phyloP scores from a whole-genome alignment of 2,797 vertebrate species.

The Tympanoctomys barrerae region DNA sequence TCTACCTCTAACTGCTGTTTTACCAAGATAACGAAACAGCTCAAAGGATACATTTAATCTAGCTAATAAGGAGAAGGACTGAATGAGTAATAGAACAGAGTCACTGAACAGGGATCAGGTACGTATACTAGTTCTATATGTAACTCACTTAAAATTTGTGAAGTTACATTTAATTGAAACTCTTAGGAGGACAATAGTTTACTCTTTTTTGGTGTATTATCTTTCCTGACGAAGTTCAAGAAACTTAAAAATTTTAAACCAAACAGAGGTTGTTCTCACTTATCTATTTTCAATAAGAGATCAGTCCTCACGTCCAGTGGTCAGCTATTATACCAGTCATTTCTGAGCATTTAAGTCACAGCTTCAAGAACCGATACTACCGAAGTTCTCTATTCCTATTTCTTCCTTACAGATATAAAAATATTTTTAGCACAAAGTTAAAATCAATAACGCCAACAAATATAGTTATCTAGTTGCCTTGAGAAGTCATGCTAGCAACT shows the following conservation, averaged over 20 bases:
- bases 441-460: constrained; percentile 80
- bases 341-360: constrained; percentile 31
- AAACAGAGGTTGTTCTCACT: constrained; percentile 3
- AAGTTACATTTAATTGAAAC: constrained; percentile 48
- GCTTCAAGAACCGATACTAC: constrained; percentile 55
- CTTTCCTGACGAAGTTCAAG: constrained; percentile 56
- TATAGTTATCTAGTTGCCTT: constrained; percentile 72
- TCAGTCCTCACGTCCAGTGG: neutral
- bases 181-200: constrained; percentile 42
- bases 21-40: constrained; percentile 63
- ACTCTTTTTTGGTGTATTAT: neutral
- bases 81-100: constrained; percentile 56
- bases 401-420: constrained; percentile 67
- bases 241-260: constrained; percentile 52
- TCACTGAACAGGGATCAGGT: constrained; percentile 6
- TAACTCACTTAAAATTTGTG: constrained; percentile 19
- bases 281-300: neutral
- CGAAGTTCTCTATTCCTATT: constrained; percentile 57
- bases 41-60: constrained; percentile 62
- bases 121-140: neutral
- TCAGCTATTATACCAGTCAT: neutral
- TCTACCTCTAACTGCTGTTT: constrained; percentile 52
- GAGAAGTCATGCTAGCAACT: constrained; percentile 75
- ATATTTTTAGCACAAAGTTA: constrained; percentile 81
- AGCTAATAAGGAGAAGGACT: constrained; percentile 49